A percentile compares a stretch with the other conserved stretches of the same genome.
Conservation (phyloP, 2,113 vertebrate genomes). For the Solenodon paradoxus region DNA sequence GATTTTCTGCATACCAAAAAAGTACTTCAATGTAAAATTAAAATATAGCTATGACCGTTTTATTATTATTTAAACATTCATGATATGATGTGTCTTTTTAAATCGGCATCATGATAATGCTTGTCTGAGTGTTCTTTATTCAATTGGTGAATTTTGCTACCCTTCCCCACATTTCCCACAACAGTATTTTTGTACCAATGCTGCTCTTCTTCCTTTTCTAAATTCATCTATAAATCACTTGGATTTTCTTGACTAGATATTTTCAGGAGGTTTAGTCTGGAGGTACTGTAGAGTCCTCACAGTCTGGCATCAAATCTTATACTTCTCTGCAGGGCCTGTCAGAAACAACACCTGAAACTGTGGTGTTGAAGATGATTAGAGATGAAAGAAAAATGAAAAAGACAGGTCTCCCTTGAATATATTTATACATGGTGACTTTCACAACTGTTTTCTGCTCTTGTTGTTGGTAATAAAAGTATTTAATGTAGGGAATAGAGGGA, state of each 20-base stretch:
- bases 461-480: neutral
- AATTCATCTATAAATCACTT: neutral
- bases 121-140: neutral
- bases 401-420: neutral
- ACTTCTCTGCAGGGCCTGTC: neutral
- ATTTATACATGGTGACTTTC: neutral
- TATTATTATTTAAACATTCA: neutral
- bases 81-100: neutral
- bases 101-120: neutral
- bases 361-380: neutral
- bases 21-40: neutral
- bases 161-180: neutral
- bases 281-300: neutral
- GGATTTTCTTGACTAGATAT: neutral
- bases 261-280: neutral
- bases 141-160: neutral
- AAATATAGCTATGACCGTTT: neutral
- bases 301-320: neutral
- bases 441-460: neutral
- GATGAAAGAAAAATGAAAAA: constrained; percentile 12
- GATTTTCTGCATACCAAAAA: neutral
- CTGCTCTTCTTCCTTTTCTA: neutral
- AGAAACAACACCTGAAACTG: neutral
- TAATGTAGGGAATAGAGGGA: neutral
- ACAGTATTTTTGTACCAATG: neutral